Evolutionary conservation across 2,113 vertebrate genomes (phyloP).

Genomic region (Passer domesticus): DNA sequence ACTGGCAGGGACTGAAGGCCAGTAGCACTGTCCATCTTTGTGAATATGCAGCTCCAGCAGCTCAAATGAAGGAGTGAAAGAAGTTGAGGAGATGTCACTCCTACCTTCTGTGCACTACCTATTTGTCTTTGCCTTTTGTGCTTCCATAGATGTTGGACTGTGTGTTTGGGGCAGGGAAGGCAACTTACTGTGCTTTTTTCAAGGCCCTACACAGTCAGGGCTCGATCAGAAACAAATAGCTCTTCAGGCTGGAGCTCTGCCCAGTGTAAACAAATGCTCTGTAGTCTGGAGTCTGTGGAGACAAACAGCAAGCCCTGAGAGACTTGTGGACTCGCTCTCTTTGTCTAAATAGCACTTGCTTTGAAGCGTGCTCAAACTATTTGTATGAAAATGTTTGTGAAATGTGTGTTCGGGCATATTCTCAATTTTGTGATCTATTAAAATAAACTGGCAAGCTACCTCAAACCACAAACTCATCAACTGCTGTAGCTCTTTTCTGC

Average conservation of each 20-base stretch:
- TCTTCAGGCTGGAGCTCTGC: slow-evolving; percentile 50
- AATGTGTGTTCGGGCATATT: slow-evolving; percentile 65
- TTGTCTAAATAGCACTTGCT: slow-evolving; percentile 66
- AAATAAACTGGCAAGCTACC: slow-evolving; percentile 62
- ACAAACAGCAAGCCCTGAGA: slow-evolving; percentile 26
- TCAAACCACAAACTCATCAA: slow-evolving; percentile 66
- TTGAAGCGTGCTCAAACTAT: slow-evolving; percentile 63
- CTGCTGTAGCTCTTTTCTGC: slow-evolving; percentile 41
- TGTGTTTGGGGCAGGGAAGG: not conserved
- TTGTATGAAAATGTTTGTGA: slow-evolving; percentile 59
- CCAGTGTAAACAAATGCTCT: slow-evolving; percentile 54
- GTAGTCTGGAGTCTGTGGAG: slow-evolving; percentile 58
- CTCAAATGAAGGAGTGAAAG: not conserved
- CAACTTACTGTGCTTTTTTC: not conserved
- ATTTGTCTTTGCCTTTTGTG: not conserved
- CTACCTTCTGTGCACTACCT: not conserved
- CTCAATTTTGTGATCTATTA: slow-evolving; percentile 65
- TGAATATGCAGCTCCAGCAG: not conserved
- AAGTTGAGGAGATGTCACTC: not conserved
- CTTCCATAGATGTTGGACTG: not conserved
- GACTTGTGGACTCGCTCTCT: slow-evolving; percentile 21
- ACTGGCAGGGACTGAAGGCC: not conserved
- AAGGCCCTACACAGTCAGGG: not conserved
- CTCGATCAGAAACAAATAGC: slow-evolving; percentile 26
- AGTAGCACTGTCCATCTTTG: not conserved